Evolutionary conservation across 2,888 invertebrate species (phyloP).

Genomic region (Melangyna quadrimaculata): DNA sequence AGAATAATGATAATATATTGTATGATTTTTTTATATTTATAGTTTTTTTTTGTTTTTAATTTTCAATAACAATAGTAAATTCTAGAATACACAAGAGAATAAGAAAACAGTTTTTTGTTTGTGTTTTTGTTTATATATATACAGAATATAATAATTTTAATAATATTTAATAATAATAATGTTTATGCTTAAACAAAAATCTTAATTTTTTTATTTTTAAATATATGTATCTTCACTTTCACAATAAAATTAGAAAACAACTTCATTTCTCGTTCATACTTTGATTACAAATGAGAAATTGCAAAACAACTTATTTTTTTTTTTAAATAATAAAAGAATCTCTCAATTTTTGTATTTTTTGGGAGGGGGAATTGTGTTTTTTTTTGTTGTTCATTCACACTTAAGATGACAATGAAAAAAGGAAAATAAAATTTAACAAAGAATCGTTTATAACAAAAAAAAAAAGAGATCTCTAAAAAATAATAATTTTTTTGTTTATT

Average conservation of each 20-base stretch:
- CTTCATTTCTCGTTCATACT: constrained; percentile 75
- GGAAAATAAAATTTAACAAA: constrained; percentile 63
- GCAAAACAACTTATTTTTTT: constrained; percentile 41
- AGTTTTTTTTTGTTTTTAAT: constrained; percentile 58
- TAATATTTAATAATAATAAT: constrained; percentile 67
- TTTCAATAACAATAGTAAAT: constrained; percentile 74
- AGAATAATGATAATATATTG: constrained; percentile 71
- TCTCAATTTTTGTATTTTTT: constrained; percentile 38
- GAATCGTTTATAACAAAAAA: constrained; percentile 50
- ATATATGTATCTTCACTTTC: constrained; percentile 62
- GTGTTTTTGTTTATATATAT: constrained; percentile 59
- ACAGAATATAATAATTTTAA: constrained; percentile 71
- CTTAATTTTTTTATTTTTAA: constrained; percentile 48
- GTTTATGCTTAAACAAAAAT: constrained; percentile 62
- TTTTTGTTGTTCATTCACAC: constrained; percentile 49
- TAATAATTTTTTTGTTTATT: constrained; percentile 50
- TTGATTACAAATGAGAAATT: constrained; percentile 75
- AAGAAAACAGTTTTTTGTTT: constrained; percentile 64
- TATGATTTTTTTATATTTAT: constrained; percentile 65
- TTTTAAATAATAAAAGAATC: constrained; percentile 48
- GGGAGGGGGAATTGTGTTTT: constrained; percentile 26
- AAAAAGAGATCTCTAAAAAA: constrained; percentile 66
- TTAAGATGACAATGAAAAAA: constrained; percentile 72
- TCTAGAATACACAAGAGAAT: constrained; percentile 71
- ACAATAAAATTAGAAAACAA: constrained; percentile 74